Evolutionary conservation across 2,888 invertebrate species (phyloP).

Genomic region (Melanargia galathea): DNA sequence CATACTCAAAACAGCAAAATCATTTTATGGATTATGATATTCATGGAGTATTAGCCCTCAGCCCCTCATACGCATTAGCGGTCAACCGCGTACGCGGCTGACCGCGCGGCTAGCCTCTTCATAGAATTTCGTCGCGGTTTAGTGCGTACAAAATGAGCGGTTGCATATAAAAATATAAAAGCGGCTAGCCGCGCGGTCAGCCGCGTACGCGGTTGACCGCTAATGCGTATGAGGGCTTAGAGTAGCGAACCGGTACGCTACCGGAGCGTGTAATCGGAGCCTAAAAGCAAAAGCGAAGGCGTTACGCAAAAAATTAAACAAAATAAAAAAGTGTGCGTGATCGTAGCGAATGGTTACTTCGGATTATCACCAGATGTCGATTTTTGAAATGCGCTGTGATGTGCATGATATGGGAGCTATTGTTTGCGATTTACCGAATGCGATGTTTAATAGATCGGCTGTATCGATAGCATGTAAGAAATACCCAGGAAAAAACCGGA

Average conservation of each 20-base stretch:
- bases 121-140: too few relatives aligned
- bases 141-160: too few relatives aligned
- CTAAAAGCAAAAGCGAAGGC: slow-evolving; percentile 44
- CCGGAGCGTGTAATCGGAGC: neutral
- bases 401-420: slow-evolving; percentile 63
- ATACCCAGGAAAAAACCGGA: slow-evolving; percentile 30
- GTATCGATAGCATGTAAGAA: slow-evolving; percentile 32
- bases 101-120: too few relatives aligned
- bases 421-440: slow-evolving; percentile 48
- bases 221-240: too few relatives aligned
- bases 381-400: slow-evolving; percentile 56
- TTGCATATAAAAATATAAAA: too few relatives aligned
- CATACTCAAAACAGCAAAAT: neutral
- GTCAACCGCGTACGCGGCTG: too few relatives aligned
- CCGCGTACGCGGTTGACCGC: too few relatives aligned
- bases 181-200: too few relatives aligned
- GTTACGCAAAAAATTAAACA: slow-evolving; percentile 61
- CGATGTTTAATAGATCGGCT: slow-evolving; percentile 45
- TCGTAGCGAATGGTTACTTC: slow-evolving; percentile 60
- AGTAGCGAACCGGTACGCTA: neutral
- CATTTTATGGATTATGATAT: neutral
- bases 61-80: too few relatives aligned
- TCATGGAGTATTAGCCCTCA: too few relatives aligned
- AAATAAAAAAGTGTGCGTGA: slow-evolving; percentile 57
- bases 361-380: slow-evolving; percentile 75